Conservation (phyloP, 2,113 vertebrate genomes). For the Vulpes vulpes region DNA sequence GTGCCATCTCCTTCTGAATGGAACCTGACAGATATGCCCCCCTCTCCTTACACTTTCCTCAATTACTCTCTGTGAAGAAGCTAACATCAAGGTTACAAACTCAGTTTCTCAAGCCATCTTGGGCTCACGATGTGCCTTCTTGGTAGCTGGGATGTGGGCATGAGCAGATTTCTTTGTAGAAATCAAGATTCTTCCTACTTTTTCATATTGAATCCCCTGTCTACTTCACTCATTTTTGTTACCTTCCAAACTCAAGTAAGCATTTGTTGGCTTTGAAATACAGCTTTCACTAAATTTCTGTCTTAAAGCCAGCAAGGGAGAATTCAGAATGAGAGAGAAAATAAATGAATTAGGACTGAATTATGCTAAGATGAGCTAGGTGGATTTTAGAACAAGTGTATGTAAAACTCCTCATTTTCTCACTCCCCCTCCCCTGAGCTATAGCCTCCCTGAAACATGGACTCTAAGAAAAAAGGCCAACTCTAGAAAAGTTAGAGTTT, state of each 20-base stretch:
- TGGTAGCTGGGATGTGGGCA: neutral
- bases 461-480: neutral
- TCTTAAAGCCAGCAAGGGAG: conserved; percentile 9
- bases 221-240: neutral
- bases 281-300: neutral
- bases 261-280: conserved; percentile 4
- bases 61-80: neutral
- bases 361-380: neutral
- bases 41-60: neutral
- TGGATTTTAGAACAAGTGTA: neutral
- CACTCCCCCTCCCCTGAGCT: neutral
- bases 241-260: neutral
- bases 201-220: neutral
- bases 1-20: neutral
- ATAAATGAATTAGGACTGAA: neutral
- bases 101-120: neutral
- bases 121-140: neutral
- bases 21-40: neutral
- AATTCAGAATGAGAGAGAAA: conserved; percentile 10
- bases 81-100: neutral
- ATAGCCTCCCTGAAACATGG: neutral
- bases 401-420: neutral
- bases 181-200: neutral
- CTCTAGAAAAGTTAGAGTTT: neutral
- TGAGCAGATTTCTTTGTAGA: neutral